phyloP scores from a whole-genome alignment of 2,113 vertebrate genomes.

The Sphyrna mokarran region DNA sequence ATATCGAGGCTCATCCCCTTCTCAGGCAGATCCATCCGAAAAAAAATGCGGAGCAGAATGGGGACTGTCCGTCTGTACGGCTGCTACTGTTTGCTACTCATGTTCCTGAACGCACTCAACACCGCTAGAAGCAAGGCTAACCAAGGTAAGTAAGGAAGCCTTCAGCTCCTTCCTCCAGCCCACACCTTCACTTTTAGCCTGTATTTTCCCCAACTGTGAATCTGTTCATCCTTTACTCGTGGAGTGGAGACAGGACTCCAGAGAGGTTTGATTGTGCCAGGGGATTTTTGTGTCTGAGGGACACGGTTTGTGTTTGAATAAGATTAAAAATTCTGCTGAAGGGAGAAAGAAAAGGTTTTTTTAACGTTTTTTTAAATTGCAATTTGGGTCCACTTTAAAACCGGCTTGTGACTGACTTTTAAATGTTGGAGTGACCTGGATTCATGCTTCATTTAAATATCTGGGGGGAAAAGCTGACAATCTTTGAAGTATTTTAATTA shows the following conservation, averaged over 20 bases:
- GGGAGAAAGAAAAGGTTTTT: not conserved
- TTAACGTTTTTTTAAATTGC: no score
- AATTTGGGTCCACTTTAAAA: constrained; percentile 11
- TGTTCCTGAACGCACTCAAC: not conserved
- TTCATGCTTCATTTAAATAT: not conserved
- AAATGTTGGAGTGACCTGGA: not conserved
- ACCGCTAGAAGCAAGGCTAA: constrained; percentile 10
- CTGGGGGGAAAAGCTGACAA: not conserved
- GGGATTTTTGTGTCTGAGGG: not conserved
- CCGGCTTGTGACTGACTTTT: not conserved
- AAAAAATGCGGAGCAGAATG: constrained; percentile 29
- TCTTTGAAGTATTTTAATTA: not conserved
- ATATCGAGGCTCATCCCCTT: not conserved
- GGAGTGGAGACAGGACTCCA: not conserved
- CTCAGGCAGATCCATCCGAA: not conserved
- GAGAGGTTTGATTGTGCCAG: not conserved
- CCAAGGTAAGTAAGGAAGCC: constrained; percentile 34
- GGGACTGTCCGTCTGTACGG: not conserved
- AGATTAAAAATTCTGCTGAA: not conserved
- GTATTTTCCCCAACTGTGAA: not conserved
- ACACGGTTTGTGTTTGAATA: constrained; percentile 13
- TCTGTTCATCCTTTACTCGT: not conserved
- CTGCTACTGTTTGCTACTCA: constrained; percentile 16
- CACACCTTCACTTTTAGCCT: not conserved
- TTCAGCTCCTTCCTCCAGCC: not conserved